Base-by-base conservation (phyloP, 2,888 invertebrate genomes). In the Drosophila atroscutellata region DNA sequence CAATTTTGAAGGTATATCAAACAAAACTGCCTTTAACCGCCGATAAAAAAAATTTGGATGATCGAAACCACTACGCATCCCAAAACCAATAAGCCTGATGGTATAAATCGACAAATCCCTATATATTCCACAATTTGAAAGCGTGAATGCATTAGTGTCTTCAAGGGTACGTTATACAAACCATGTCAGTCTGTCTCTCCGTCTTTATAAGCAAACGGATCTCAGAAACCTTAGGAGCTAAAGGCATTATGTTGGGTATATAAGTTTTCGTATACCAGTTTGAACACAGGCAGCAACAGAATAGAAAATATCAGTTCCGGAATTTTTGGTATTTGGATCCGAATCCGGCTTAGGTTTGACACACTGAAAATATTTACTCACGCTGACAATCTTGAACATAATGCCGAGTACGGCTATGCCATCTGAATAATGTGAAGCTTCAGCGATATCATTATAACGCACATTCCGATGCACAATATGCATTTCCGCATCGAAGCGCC, bases 381-480 rank as follows among this genome's bases (percentile, higher is more conserved):
- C 85, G 11, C 39, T 50, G n/a, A 68, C 71, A 24, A 75, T 67
- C 26, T 83, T 89, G 4, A 95, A 94, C 72, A 96, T 89, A 4
- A 95, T 93, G 8, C 94, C 95, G 18, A 96, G 90, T 0, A 96
- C 96, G 1, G 95, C 95, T 34, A 96, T 77, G 5, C 95, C 95
- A 75, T 94, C 93, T 8, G 93, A 85, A 67, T 94, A 75, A 13
- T 93, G 84, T 1, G 93, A 78, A 0, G 96, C 95, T 56, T 93
- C 93, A 0, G 89, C 74, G 3, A 94, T 77, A 57, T 92, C 94
- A 0, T 94, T 87, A 80, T 94, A 95, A 75, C 94, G 95, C 79
- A 93, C 94, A 52, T 94, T 94, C 81, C 94, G 94, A 90, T 95
- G 96, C 0, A 96, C 96, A 55, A 96, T 93, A 90, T 96, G 96